phyloP scores from a whole-genome alignment of 1,140 invertebrate species.

The Araneus ventricosus region DNA sequence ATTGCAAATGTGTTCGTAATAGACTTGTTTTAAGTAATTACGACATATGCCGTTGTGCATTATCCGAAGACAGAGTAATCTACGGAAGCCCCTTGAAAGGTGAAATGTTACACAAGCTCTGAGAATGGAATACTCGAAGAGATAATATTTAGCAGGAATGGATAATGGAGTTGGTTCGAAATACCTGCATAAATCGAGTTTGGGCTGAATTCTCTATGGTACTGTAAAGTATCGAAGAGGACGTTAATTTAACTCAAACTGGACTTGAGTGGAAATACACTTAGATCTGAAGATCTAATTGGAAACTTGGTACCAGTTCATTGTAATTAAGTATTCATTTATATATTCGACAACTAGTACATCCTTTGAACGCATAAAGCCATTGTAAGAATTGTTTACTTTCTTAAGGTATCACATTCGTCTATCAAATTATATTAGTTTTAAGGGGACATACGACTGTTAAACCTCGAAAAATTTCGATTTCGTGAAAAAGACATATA shows the following conservation, averaged over 20 bases:
- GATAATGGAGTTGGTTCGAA: conserved; percentile 11
- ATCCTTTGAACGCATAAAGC: background rate
- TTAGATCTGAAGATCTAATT: background rate
- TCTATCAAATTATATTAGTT: too few species aligned
- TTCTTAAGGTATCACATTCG: too few species aligned
- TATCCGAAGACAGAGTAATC: background rate
- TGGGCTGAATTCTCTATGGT: background rate
- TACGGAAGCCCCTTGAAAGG: background rate
- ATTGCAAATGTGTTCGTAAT: conserved; percentile 5
- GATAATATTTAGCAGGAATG: background rate
- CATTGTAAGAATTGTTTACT: too few species aligned
- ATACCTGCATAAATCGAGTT: background rate
- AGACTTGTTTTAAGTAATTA: conserved; percentile 48
- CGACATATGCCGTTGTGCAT: background rate
- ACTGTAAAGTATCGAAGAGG: background rate
- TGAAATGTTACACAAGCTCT: background rate
- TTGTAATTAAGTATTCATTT: background rate
- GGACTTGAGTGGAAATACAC: background rate
- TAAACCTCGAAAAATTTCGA: too few species aligned
- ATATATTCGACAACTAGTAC: background rate
- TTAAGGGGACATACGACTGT: too few species aligned
- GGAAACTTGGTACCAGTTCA: background rate
- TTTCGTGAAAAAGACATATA: too few species aligned
- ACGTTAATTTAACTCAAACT: background rate
- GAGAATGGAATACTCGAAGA: background rate